Percentiles rank a stretch among this genome's conserved stretches.
Conservation (phyloP, 2,113 vertebrate species). For the Gymnorhina tibicen region DNA sequence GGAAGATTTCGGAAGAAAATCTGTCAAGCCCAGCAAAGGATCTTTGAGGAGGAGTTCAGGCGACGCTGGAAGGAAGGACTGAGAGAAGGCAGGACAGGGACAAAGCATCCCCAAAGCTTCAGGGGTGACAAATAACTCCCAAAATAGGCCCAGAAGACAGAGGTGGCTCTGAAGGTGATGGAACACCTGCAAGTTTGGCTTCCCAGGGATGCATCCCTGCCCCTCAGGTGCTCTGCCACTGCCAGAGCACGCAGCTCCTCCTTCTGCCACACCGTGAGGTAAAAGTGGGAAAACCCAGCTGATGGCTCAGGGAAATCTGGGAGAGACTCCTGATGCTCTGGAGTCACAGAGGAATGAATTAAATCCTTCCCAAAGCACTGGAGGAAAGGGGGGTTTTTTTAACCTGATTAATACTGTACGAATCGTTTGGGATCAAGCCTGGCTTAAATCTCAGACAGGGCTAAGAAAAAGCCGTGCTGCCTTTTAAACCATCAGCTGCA, state of each 20-base stretch:
- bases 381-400: neutral
- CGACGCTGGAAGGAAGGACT: neutral
- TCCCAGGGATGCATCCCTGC: neutral
- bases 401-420: neutral
- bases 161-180: neutral
- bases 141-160: neutral
- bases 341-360: neutral
- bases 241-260: neutral
- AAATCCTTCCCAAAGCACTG: neutral
- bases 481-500: neutral
- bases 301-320: neutral
- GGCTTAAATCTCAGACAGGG: neutral
- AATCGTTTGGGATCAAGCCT: neutral
- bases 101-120: neutral
- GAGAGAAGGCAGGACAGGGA: neutral
- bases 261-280: neutral
- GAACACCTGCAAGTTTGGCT: neutral
- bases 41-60: neutral
- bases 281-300: neutral
- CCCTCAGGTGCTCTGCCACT: neutral
- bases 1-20: neutral
- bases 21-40: neutral
- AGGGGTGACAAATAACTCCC: neutral
- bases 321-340: neutral
- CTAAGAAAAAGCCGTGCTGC: neutral